phyloP scores from a whole-genome alignment of 2,888 invertebrate genomes.

The Charanyca ferruginea region DNA sequence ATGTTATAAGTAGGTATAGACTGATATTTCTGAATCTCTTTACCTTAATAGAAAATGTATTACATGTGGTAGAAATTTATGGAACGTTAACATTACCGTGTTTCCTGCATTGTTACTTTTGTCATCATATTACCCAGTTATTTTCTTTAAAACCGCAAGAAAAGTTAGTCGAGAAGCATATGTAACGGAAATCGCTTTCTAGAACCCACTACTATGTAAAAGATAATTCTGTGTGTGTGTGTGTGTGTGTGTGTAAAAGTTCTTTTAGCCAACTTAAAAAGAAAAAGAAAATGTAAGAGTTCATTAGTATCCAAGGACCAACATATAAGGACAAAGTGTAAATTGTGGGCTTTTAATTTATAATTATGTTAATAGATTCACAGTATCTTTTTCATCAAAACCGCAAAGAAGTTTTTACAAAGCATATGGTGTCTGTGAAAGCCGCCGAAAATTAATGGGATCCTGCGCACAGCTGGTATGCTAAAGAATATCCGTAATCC shows the following conservation, averaged over 20 bases:
- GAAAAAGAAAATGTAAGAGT: not conserved
- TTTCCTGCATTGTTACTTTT: conserved; percentile 42
- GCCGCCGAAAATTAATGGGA: not conserved
- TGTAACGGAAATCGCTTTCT: conserved; percentile 8
- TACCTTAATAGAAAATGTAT: conserved; percentile 23
- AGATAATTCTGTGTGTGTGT: not conserved
- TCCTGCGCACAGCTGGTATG: not conserved
- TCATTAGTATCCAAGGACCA: not conserved
- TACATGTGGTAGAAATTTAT: conserved; percentile 22
- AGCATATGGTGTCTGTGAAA: not conserved
- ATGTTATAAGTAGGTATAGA: not conserved
- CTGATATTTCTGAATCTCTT: conserved; percentile 15
- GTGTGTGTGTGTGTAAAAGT: conserved; percentile 3
- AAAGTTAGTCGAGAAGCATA: conserved; percentile 15
- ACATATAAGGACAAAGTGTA: not conserved
- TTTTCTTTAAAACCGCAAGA: conserved; percentile 17
- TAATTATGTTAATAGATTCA: not conserved
- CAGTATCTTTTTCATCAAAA: not conserved
- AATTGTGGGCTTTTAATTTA: not conserved
- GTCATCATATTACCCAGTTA: conserved; percentile 31
- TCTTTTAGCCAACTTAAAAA: no score
- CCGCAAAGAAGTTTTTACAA: conserved; percentile 3
- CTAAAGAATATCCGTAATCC: not conserved
- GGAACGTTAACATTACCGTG: conserved; percentile 17
- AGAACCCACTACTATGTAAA: not conserved